Conservation (phyloP, 2,888 invertebrate genomes). For the Stenoptilia bipunctidactyla region DNA sequence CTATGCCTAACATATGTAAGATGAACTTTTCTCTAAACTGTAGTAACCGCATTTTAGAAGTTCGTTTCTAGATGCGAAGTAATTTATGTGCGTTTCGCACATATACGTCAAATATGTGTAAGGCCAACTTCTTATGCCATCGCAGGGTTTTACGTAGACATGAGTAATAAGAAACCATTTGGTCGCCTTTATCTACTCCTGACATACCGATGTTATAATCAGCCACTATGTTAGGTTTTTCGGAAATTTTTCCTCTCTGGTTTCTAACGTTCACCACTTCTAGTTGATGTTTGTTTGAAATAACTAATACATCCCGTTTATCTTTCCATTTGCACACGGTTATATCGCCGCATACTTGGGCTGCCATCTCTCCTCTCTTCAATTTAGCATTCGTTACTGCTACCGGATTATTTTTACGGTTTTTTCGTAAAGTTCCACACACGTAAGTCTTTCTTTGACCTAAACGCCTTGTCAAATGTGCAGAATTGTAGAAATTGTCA, state of each 20-base stretch:
- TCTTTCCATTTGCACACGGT: constrained; percentile 12
- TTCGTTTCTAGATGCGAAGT: too few relatives aligned
- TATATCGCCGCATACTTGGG: constrained; percentile 17
- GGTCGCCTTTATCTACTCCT: constrained; percentile 11
- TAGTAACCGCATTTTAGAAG: too few relatives aligned
- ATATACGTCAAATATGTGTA: too few relatives aligned
- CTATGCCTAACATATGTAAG: too few relatives aligned
- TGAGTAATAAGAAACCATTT: constrained; percentile 10
- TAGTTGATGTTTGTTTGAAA: constrained; percentile 6
- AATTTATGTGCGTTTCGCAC: too few relatives aligned
- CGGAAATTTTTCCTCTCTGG: constrained; percentile 10
- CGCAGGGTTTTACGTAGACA: constrained; percentile 10
- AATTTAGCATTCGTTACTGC: constrained; percentile 20
- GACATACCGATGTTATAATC: constrained; percentile 6
- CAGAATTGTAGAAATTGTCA: constrained; percentile 19
- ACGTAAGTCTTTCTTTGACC: constrained; percentile 18
- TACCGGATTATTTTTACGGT: constrained; percentile 19
- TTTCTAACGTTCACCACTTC: constrained; percentile 2
- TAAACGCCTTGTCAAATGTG: constrained; percentile 20
- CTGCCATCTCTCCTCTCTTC: constrained; percentile 12
- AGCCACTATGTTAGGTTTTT: constrained; percentile 9
- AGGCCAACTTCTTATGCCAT: constrained; percentile 11
- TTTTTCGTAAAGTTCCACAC: constrained; percentile 21
- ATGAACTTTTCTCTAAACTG: too few relatives aligned
- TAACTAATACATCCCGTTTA: constrained; percentile 7